Conservation (phyloP, 2,797 vertebrate species). For the Myotis planiceps region DNA sequence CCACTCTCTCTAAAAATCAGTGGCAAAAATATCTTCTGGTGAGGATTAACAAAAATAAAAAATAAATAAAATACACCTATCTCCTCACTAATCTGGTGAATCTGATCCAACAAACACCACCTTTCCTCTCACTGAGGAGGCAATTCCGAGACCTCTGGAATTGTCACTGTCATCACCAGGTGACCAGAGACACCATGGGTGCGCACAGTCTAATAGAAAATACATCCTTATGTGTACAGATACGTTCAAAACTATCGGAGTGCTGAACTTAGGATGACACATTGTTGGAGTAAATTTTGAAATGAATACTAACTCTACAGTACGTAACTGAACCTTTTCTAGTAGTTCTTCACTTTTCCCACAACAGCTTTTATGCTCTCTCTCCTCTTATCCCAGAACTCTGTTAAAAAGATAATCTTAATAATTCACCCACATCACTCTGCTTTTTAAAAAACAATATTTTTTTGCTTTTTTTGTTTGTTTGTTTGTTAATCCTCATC, state of each 20-base stretch:
- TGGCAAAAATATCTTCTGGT: no score
- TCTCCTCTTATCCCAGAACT: neutral
- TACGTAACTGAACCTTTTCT: neutral
- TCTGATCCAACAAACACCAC: neutral
- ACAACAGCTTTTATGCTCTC: neutral
- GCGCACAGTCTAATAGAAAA: neutral
- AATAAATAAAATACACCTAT: neutral
- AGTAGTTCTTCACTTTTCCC: neutral
- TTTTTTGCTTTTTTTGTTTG: no score
- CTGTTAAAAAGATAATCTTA: neutral
- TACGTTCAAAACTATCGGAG: rapidly evolving
- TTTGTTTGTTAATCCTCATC: no score
- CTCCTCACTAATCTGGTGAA: neutral
- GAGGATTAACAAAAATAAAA: no score
- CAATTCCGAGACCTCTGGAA: neutral
- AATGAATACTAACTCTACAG: neutral
- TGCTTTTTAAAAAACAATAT: no score
- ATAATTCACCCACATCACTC: neutral
- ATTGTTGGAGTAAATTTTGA: neutral
- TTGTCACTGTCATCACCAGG: neutral
- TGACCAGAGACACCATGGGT: neutral
- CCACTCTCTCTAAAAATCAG: no score
- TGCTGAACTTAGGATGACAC: neutral
- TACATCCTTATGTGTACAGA: neutral
- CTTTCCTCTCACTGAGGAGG: neutral